Base-by-base conservation (phyloP, 2,888 invertebrate species). In the Perdita meconis region DNA sequence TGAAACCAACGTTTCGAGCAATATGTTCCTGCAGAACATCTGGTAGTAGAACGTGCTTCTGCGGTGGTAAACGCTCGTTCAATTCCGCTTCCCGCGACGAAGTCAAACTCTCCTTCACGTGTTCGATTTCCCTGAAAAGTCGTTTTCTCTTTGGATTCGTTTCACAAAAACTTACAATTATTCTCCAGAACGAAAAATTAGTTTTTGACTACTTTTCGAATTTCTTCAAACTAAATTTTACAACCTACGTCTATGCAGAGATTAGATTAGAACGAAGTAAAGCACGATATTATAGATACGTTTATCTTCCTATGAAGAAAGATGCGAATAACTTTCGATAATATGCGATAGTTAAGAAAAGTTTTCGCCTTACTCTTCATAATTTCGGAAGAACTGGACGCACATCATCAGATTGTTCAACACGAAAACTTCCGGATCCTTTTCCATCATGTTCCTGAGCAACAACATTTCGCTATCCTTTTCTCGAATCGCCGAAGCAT, bases 361-460 rank as follows among this genome's bases (percentile, higher is more conserved):
- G 30, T 30, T 30, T 38, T 36, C 40, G 34, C 50, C 94, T 93
- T 92, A 97, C 97, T 94, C 94, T 90, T 96, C 95, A 88, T 94
- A 97, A 90, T 97, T 96, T 81, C 95, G 95, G 87, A 96, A 96
- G 92, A 97, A 97, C 92, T 97, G 96, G 24, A 96, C 93, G 13
- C 95, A 95, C 90, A 97, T 93, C 66, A 96, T 93, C 69, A 96
- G 94, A 90, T 97, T 96, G 89, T 97, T 97, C 12, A 97, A 92
- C 10, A 97, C 92, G 90, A 97, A 97, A 2, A 94, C 93, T 86
- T 96, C 95, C 5, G 95, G 94, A 83, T 95, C 94, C 5, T 93
- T 93, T 53, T 93, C 92, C 16, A 96, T 93, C 87, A 95, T 94
- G 85, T 94, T 93, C 82, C 94, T 93, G 93, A 96, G 93, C 53